Conservation (phyloP, 2,888 invertebrate species). For the Labia minor region DNA sequence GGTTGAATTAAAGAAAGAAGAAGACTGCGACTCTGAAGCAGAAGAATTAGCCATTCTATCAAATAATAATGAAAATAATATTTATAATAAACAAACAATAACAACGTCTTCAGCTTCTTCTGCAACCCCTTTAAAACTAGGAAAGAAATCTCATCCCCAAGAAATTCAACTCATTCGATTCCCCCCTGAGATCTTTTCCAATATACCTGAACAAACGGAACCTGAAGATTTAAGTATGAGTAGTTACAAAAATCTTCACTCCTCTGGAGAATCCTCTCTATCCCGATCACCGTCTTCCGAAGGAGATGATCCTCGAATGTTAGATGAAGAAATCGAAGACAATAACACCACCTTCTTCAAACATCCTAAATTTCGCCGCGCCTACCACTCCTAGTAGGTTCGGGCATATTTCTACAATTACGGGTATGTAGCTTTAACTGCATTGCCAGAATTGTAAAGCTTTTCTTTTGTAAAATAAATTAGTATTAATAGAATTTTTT, state of each 20-base stretch:
- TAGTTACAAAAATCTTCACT: conserved; percentile 30
- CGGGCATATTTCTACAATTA: conserved; percentile 19
- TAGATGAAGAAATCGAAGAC: conserved; percentile 42
- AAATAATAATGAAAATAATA: conserved; percentile 4
- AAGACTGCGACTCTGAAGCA: conserved; percentile 21
- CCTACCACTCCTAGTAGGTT: neutral
- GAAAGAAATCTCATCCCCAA: conserved; percentile 34
- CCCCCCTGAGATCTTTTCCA: conserved; percentile 33
- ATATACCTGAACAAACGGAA: conserved; percentile 75
- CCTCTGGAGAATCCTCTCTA: conserved; percentile 35
- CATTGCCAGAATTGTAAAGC: conserved; percentile 17
- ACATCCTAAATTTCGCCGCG: conserved; percentile 26
- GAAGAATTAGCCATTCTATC: conserved; percentile 17
- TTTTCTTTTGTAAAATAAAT: no score
- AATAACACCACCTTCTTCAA: conserved; percentile 42
- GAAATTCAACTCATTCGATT: conserved; percentile 44
- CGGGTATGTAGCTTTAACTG: conserved; percentile 27
- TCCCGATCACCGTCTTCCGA: conserved; percentile 42
- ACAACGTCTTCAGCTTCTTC: conserved; percentile 36
- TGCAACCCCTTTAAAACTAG: conserved; percentile 23
- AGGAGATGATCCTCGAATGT: conserved; percentile 41
- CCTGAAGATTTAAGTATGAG: conserved; percentile 77
- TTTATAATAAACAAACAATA: conserved; percentile 23
- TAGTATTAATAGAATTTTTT: no score
- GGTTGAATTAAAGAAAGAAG: conserved; percentile 24